These are phyloP conservation scores for Pyrocephalus nanus DNA, from an alignment of 2,797 vertebrate species.

Conservation along the genomic window DNA sequence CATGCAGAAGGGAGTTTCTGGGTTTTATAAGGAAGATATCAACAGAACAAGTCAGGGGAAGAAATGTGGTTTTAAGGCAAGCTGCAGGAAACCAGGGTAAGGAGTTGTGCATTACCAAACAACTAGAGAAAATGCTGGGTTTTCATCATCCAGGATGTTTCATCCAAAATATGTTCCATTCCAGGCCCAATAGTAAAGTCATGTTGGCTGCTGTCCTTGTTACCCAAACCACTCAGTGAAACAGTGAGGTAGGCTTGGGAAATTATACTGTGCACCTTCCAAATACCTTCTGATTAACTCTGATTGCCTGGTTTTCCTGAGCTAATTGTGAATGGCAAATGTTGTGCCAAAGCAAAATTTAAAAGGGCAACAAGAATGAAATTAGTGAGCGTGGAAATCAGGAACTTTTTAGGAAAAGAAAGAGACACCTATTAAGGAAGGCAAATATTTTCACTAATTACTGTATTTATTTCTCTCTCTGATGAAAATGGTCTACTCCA, in stretches of 20 bases:
- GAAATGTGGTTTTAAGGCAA: neutral
- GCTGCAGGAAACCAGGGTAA: neutral
- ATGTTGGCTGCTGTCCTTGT: neutral
- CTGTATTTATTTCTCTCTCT: neutral
- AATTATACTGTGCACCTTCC: neutral
- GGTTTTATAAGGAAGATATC: neutral
- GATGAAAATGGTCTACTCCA: neutral
- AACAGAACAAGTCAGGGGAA: neutral
- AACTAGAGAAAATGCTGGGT: neutral
- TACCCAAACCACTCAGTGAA: neutral
- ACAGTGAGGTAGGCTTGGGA: fast-evolving
- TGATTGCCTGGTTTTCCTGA: neutral
- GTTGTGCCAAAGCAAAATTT: neutral
- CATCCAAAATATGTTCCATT: neutral
- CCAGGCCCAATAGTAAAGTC: neutral
- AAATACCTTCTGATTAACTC: neutral
- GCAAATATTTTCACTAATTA: neutral
- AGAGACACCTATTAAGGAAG: neutral
- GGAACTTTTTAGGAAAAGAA: neutral
- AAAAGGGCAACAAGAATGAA: neutral
- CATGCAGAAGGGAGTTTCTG: neutral
- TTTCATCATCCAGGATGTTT: neutral
- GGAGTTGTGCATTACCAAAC: neutral
- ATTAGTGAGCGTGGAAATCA: fast-evolving
- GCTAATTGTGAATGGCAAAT: neutral